Conservation (phyloP, 2,113 vertebrate species). For the Sturnus vulgaris region DNA sequence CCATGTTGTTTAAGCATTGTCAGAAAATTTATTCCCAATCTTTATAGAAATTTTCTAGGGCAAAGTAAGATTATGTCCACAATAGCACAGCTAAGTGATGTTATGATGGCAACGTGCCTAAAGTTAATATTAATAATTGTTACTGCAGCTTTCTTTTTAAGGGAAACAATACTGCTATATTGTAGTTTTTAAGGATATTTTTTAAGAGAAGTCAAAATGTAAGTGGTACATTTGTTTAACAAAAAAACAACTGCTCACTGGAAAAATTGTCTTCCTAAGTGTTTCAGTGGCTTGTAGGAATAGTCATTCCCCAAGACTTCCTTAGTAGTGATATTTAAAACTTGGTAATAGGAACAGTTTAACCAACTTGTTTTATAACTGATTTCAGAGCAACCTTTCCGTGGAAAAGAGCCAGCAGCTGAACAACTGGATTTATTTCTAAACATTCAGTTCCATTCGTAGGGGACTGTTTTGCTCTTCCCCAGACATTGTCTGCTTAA, state of each 20-base stretch:
- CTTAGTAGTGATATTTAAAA: not conserved
- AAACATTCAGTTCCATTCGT: not conserved
- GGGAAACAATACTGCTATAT: not conserved
- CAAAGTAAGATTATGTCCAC: constrained; percentile 37
- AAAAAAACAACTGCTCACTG: not conserved
- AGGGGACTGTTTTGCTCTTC: not conserved
- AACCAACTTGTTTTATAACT: not conserved
- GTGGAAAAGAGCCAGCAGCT: not conserved
- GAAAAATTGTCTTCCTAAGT: not conserved
- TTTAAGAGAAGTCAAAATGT: not conserved
- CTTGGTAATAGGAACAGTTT: not conserved
- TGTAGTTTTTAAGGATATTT: not conserved
- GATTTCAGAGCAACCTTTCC: not conserved
- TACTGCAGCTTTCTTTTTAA: not conserved
- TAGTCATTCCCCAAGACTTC: not conserved
- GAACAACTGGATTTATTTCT: not conserved
- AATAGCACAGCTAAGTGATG: not conserved
- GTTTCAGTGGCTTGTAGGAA: not conserved
- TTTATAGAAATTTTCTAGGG: constrained; percentile 34
- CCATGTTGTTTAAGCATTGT: not conserved
- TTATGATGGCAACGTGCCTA: not conserved
- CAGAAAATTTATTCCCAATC: constrained; percentile 18
- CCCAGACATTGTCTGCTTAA: not conserved
- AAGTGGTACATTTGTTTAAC: not conserved
- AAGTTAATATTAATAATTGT: not conserved